Evolutionary conservation across 1,140 invertebrate genomes (phyloP).

Genomic region (Tribolium castaneum): DNA sequence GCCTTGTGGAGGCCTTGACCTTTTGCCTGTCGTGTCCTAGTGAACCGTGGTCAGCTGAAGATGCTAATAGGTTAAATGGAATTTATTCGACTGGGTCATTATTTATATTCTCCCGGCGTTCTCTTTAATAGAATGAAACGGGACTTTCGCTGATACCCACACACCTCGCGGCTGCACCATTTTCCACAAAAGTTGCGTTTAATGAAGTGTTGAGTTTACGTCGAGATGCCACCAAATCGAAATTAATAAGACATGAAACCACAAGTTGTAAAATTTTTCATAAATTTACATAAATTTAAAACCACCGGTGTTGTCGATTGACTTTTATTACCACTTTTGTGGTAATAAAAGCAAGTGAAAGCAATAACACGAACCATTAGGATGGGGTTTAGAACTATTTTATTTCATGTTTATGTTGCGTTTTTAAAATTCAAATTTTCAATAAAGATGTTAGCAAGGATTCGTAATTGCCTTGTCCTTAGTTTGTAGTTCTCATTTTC

Average conservation of each 20-base stretch:
- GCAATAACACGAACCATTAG: conserved; percentile 12
- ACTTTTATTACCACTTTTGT: conserved; percentile 21
- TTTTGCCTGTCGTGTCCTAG: conserved; percentile 51
- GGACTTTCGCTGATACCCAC: conserved; percentile 24
- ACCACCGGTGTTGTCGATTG: conserved; percentile 25
- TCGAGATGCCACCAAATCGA: neutral
- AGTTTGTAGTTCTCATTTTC: neutral
- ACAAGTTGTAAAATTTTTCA: conserved; percentile 22
- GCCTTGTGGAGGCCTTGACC: conserved; percentile 53
- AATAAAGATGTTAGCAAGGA: neutral
- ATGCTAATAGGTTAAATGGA: conserved; percentile 57
- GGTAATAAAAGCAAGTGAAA: conserved; percentile 31
- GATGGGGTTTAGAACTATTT: conserved; percentile 26
- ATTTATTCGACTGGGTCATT: conserved; percentile 56
- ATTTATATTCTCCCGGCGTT: conserved; percentile 52
- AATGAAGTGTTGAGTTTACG: neutral
- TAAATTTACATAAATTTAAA: conserved; percentile 30
- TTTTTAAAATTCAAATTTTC: neutral
- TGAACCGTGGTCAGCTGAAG: conserved; percentile 55
- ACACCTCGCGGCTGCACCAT: neutral
- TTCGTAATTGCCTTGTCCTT: neutral
- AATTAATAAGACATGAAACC: conserved; percentile 28
- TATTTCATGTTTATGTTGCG: conserved; percentile 4
- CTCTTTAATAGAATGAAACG: conserved; percentile 45
- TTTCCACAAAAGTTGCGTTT: neutral